Evolutionary conservation across 2,113 vertebrate species (phyloP), one percentile per base, ranked within the genome.

Genomic region (Arizona elegans): DNA sequence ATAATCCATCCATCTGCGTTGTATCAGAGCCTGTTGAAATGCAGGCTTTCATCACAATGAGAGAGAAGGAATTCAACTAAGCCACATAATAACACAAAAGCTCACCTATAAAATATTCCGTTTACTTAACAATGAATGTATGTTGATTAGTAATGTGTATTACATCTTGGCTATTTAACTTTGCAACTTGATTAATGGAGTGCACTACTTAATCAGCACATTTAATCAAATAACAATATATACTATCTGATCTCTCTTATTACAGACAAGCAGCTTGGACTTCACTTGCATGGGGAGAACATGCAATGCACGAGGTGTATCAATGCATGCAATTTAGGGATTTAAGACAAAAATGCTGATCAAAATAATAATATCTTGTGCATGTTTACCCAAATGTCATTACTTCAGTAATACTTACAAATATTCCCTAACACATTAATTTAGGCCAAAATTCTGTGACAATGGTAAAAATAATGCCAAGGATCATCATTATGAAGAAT

Each of bases 141-240:
- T 91, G 52, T 96, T 97, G 96, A 97, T 97, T 97, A 98, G 96
- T 93, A 96, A 92, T 97, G 96, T 95, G 95, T 95, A 93, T 96
- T 96, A 96, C 95, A 96, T 95, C 95, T 96, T 96, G 97, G 95
- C 95, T 96, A 95, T 97, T 96, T 96, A 97, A 96, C 96, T 97
- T 96, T 94, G 94, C 93, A 95, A 96, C 95, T 97, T 97, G 97
- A 97, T 97, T 97, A 97, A 95, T 97, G 95, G 96, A 97, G 97
- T 96, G 95, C 93, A 95, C 81, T 47, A 94, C 93, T 96, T 97
- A 96, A 96, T 98, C 97, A 97, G 94, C 96, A 94, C 96, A 96
- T 96, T 91, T 96, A 95, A 93, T 93, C 92, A 95, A 93, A 86
- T 93, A 94, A 94, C 94, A 96, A 95, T 93, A 93, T 2, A 54